phyloP scores from a whole-genome alignment of 2,888 invertebrate species.

The Caenorhabditis sulstoni region DNA sequence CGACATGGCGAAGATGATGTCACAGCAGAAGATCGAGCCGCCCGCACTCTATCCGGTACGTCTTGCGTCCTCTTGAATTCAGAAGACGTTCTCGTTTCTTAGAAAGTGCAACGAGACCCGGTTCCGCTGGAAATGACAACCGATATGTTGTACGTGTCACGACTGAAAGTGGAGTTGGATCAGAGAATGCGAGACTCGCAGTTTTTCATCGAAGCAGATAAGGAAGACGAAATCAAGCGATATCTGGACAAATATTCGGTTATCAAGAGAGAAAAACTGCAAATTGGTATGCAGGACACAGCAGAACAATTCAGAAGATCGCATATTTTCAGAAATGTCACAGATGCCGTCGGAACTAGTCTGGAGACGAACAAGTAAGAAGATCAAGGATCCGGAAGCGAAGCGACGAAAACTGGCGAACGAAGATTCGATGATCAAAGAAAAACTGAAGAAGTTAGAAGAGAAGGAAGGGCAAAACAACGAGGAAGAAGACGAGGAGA shows the following conservation, averaged over 20 bases:
- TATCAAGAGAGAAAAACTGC: slow-evolving; percentile 62
- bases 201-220: slow-evolving; percentile 68
- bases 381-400: slow-evolving; percentile 20
- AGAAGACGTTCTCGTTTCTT: background rate
- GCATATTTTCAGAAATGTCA: slow-evolving; percentile 50
- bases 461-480: slow-evolving; percentile 60
- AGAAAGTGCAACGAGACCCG: slow-evolving; percentile 67
- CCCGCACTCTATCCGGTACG: slow-evolving; percentile 76
- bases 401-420: slow-evolving; percentile 59
- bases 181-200: slow-evolving; percentile 73
- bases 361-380: slow-evolving; percentile 44
- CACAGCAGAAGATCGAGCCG: slow-evolving; percentile 67
- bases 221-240: slow-evolving; percentile 73
- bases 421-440: slow-evolving; percentile 42
- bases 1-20: slow-evolving; percentile 71
- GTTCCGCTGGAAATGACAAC: slow-evolving; percentile 68
- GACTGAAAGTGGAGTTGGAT: slow-evolving; percentile 68
- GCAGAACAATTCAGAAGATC: background rate
- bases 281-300: slow-evolving; percentile 59
- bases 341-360: slow-evolving; percentile 63
- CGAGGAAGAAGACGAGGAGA: slow-evolving; percentile 59
- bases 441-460: slow-evolving; percentile 65
- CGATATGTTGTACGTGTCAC: slow-evolving; percentile 72
- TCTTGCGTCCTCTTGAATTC: slow-evolving; percentile 4
- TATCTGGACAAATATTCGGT: slow-evolving; percentile 76